phyloP scores from a whole-genome alignment of 2,113 vertebrate genomes.

The Campylorhamphus procurvoides region DNA sequence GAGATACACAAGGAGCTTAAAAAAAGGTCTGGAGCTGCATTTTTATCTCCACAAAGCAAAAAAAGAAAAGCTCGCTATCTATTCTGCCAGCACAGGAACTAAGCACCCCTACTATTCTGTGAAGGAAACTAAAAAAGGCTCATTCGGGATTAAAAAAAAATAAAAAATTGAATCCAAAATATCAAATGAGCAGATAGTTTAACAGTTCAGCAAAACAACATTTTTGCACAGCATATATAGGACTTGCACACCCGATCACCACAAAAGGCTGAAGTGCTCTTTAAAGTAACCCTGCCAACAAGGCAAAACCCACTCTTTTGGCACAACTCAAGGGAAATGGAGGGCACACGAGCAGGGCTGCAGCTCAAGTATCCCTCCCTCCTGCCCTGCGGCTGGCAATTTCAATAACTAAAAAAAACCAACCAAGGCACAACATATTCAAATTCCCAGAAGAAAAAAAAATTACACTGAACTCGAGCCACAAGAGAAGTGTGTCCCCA shows the following conservation, averaged over 20 bases:
- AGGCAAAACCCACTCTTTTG: neutral
- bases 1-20: neutral
- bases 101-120: neutral
- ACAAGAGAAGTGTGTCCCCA: neutral
- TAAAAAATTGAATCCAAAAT: neutral
- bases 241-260: neutral
- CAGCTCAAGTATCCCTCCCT: neutral
- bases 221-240: neutral
- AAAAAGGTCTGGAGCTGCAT: neutral
- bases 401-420: neutral
- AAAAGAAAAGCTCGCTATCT: neutral
- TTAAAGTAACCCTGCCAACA: neutral
- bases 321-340: neutral
- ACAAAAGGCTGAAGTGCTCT: conserved; percentile 6
- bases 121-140: neutral
- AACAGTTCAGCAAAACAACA: neutral
- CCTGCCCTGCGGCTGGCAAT: neutral
- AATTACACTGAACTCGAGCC: neutral
- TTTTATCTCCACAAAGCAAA: neutral
- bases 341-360: neutral
- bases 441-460: neutral
- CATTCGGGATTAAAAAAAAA: neutral
- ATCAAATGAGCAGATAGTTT: neutral
- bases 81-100: neutral
- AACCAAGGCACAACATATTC: neutral